phyloP scores from a whole-genome alignment of 2,888 invertebrate genomes.

The Hypercompe scribonia region DNA sequence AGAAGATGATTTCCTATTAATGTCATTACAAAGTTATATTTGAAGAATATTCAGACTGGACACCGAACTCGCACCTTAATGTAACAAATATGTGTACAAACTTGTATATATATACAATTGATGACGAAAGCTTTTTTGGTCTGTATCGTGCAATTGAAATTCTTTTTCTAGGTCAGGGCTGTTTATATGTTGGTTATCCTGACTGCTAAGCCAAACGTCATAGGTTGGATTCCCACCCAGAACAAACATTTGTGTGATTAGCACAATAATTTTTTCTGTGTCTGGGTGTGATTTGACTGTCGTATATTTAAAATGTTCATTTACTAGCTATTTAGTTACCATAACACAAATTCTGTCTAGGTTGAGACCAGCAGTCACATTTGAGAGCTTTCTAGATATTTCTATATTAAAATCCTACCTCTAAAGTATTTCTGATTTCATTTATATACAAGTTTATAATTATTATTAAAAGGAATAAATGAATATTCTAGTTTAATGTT shows the following conservation, averaged over 20 bases:
- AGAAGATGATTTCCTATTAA: conserved; percentile 64
- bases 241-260: not conserved
- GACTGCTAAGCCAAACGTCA: not conserved
- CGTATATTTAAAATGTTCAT: no score
- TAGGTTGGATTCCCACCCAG: not conserved
- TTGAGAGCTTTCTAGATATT: no score
- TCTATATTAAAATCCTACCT: no score
- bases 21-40: conserved; percentile 26
- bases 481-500: not conserved
- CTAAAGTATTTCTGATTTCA: not conserved
- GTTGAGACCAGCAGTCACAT: no score
- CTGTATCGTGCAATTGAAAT: not conserved
- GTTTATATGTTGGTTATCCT: not conserved
- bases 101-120: not conserved
- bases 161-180: not conserved
- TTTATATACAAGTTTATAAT: not conserved
- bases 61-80: not conserved
- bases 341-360: not conserved
- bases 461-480: not conserved
- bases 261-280: not conserved
- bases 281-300: not conserved
- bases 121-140: not conserved
- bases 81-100: not conserved
- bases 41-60: not conserved
- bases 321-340: not conserved